Evolutionary conservation across 2,888 invertebrate species (phyloP).

Genomic region (Ectropis crepuscularia): DNA sequence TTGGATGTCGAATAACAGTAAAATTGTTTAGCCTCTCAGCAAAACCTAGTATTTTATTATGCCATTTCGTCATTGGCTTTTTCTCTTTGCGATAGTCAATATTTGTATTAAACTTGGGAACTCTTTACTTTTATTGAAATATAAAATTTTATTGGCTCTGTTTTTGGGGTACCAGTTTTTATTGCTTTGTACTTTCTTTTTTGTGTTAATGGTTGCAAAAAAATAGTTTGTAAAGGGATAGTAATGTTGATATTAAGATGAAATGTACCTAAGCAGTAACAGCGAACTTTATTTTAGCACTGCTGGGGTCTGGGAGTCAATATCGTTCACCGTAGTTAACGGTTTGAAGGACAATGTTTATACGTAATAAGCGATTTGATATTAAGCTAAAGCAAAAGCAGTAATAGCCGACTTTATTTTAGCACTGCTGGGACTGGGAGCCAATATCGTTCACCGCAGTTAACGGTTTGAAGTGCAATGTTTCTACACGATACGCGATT

Average conservation of each 20-base stretch:
- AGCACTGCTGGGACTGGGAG: too few species aligned
- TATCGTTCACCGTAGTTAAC: too few species aligned
- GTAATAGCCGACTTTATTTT: background rate
- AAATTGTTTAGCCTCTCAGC: slow-evolving; percentile 1
- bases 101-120: slow-evolving; percentile 39
- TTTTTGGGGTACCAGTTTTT: slow-evolving; percentile 44
- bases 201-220: background rate
- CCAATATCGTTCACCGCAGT: too few species aligned
- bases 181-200: slow-evolving; percentile 41
- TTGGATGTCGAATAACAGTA: slow-evolving; percentile 1
- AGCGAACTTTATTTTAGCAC: background rate
- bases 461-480: too few species aligned
- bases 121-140: slow-evolving; percentile 50
- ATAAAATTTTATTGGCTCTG: slow-evolving; percentile 53
- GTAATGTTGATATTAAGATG: too few species aligned
- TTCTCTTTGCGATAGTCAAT: slow-evolving; percentile 43
- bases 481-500: too few species aligned
- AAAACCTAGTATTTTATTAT: slow-evolving; percentile 16
- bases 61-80: slow-evolving; percentile 27
- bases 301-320: too few species aligned
- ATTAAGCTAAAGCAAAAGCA: background rate
- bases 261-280: background rate
- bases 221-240: too few species aligned
- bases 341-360: too few species aligned
- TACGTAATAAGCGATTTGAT: too few species aligned